Conservation (phyloP, 1,140 invertebrate genomes). For the Pomacea maculata region DNA sequence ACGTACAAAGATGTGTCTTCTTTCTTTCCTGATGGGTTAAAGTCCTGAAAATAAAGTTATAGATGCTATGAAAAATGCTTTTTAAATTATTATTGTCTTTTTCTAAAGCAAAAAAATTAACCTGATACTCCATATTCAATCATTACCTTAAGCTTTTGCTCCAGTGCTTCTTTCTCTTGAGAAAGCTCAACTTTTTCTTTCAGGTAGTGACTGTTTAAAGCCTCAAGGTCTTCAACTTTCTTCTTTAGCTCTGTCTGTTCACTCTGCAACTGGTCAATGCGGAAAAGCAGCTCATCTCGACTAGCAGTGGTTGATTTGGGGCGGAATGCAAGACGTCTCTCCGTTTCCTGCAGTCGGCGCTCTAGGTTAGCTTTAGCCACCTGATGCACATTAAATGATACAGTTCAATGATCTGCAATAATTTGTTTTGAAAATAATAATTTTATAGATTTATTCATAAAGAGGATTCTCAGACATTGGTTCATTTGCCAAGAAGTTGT, state of each 20-base stretch:
- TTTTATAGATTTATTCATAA: too few species aligned
- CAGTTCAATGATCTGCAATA: too few species aligned
- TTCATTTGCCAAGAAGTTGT: too few species aligned
- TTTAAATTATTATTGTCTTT: too few species aligned
- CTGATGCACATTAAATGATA: not conserved
- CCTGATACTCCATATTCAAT: too few species aligned
- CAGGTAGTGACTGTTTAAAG: conserved; percentile 16
- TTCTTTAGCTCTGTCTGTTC: conserved; percentile 33
- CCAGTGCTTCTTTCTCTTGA: conserved; percentile 28
- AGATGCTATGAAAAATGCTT: too few species aligned
- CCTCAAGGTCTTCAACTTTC: conserved; percentile 38
- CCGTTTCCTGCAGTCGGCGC: conserved; percentile 16
- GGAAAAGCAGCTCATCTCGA: conserved; percentile 37
- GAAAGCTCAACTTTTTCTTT: conserved; percentile 32
- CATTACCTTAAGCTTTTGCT: conserved; percentile 24
- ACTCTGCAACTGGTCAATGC: conserved; percentile 33
- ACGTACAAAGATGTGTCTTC: conserved; percentile 14
- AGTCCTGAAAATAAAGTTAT: conserved; percentile 5
- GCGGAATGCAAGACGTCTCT: conserved; percentile 16
- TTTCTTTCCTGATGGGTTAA: not conserved
- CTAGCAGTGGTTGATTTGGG: conserved; percentile 7
- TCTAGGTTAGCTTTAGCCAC: conserved; percentile 16
- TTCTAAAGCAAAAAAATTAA: too few species aligned
- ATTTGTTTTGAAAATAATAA: too few species aligned
- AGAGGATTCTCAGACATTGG: too few species aligned